These are phyloP conservation scores for Coenonympha glycerion DNA, from an alignment of 2,888 invertebrate genomes.

Conservation along the genomic window DNA sequence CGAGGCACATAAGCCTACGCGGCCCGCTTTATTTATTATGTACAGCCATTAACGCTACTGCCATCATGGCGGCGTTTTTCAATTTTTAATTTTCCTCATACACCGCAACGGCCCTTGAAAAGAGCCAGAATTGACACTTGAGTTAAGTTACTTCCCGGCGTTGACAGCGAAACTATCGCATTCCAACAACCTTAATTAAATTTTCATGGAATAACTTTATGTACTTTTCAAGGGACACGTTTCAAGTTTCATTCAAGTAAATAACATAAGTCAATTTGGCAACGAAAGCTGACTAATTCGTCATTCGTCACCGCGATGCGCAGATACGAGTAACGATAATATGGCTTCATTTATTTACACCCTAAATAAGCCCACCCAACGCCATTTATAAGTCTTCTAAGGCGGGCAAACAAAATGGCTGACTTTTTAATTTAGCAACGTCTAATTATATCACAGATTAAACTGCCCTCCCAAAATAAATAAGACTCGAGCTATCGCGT, in stretches of 20 bases:
- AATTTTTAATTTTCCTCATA: constrained; percentile 74
- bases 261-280: constrained; percentile 1
- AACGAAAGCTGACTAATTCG: not conserved
- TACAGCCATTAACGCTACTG: constrained; percentile 73
- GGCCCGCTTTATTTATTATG: constrained; percentile 74
- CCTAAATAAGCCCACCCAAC: constrained; percentile 49
- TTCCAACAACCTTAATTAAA: constrained; percentile 30
- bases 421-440: constrained; percentile 41
- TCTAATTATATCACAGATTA: constrained; percentile 34
- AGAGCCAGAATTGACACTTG: constrained; percentile 62
- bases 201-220: constrained; percentile 19
- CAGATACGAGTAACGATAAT: constrained; percentile 26
- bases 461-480: constrained; percentile 28
- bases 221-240: not conserved
- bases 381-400: constrained; percentile 56
- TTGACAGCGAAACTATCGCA: constrained; percentile 22
- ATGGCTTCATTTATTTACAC: constrained; percentile 55
- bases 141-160: constrained; percentile 47
- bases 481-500: constrained; percentile 12
- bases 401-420: constrained; percentile 61
- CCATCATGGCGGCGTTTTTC: constrained; percentile 74
- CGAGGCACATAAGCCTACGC: constrained; percentile 72
- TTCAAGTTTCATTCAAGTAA: not conserved
- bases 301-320: constrained; percentile 14
- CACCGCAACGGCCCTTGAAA: constrained; percentile 51